Base-by-base conservation (phyloP, 2,888 invertebrate genomes). In the Machimus rusticus region DNA sequence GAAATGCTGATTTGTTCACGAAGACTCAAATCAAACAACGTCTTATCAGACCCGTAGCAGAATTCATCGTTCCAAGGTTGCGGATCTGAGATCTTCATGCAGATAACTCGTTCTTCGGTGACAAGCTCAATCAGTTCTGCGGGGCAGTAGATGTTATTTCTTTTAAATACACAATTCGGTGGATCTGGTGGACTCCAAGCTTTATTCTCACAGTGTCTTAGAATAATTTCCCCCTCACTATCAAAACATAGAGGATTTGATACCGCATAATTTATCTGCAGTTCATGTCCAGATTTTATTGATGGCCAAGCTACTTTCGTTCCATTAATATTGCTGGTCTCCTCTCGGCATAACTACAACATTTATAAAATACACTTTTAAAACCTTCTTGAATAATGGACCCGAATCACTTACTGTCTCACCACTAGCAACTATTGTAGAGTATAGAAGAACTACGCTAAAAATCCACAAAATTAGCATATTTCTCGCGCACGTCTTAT, bases 201-300 rank as follows among this genome's bases (percentile, higher is more conserved):
- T 8, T 90, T 90, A n/a, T 90, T 89, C 0, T 34, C 79, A 88
- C 92, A 92, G 77, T 90, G 88, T 89, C 91, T 90, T 31, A 88
- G 88, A 28, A 91, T 87, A 39, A 90, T 82, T 16, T 43, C 43
- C 5, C 90, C 90, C 31, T 90, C 87, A 28, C 89, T 86, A 87
- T 91, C 89, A 4, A 91, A 89, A 89, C 93, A 93, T 46, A 90
- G 88, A 5, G 93, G 92, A n/a, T 90, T 79, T 1, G 92, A 92
- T 79, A 91, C 39, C 19, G 86, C 76, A 77, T 43, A 77, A 55
- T 43, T 6, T 16, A 28, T 28, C 28, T 74, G 39, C 2, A 74
- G 2, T 3, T 39, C 43, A 43, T n/a, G 46, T 12, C n/a, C 6
- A 46, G 51, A 16, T 77, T 86, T 74, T 16, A 34, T 86, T 77